phyloP scores from a whole-genome alignment of 2,797 vertebrate genomes.

The Vireo griseus region DNA sequence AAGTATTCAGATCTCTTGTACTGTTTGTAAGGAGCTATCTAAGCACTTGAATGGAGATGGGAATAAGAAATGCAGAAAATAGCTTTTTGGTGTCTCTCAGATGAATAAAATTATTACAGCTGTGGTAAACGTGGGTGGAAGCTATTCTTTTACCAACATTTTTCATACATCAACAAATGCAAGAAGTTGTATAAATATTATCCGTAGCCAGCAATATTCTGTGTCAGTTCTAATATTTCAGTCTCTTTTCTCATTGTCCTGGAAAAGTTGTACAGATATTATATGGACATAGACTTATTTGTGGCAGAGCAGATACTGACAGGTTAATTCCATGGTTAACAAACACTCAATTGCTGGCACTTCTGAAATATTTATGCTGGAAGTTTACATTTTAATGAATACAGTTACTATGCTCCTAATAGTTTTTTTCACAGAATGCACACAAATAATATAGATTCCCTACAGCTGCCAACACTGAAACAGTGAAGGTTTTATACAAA shows the following conservation, averaged over 20 bases:
- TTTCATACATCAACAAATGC: slow-evolving; percentile 76
- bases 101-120: slow-evolving; percentile 73
- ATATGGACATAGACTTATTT: slow-evolving; percentile 20
- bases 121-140: slow-evolving; percentile 69
- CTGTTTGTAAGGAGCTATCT: slow-evolving; percentile 75
- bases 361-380: slow-evolving; percentile 64
- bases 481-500: slow-evolving; percentile 75
- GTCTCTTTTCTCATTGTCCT: slow-evolving; percentile 60
- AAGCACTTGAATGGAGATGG: slow-evolving; percentile 66
- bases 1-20: slow-evolving; percentile 67
- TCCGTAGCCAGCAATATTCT: slow-evolving; percentile 62
- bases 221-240: slow-evolving; percentile 67
- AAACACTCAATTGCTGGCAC: slow-evolving; percentile 61
- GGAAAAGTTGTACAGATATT: slow-evolving; percentile 51
- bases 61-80: slow-evolving; percentile 62
- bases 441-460: slow-evolving; percentile 82
- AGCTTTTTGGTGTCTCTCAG: slow-evolving; percentile 67
- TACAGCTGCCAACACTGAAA: slow-evolving; percentile 76
- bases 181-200: slow-evolving; percentile 75
- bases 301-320: slow-evolving; percentile 34
- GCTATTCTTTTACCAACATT: slow-evolving; percentile 70
- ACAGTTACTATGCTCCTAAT: slow-evolving; percentile 79
- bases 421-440: slow-evolving; percentile 77
- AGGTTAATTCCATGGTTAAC: slow-evolving; percentile 54
- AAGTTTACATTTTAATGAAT: slow-evolving; percentile 81